Base-by-base conservation (phyloP, 2,113 vertebrate genomes). In the Gallinago media region DNA sequence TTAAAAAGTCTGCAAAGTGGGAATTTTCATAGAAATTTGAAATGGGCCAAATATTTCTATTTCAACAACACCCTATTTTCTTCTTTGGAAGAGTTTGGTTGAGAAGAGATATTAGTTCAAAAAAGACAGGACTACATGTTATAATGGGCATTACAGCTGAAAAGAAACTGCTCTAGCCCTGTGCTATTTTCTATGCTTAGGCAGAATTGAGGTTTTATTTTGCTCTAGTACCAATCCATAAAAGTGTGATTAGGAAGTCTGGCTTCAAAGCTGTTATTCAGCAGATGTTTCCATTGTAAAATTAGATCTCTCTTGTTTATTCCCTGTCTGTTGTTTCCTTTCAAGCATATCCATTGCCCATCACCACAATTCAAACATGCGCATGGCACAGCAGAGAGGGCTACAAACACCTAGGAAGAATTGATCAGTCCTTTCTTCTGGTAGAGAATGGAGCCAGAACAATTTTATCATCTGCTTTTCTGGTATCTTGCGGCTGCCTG, bases 221-320 rank as follows among this genome's bases (percentile, higher is more conserved):
- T 71, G 36, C 65, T 70, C 55, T 80, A 67, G 76, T 84, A 54
- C 73, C 50, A 76, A 56, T 44, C 72, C 78, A 52, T 66, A 25
- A 9, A 46, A 81, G 87, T 14, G 36, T 75, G 49, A 84, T 95
- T 75, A 62, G 92, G 55, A 34, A 26, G 34, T 27, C n/a, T 76
- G 79, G 68, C 50, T 36, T 36, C 68, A 54, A 36, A 46, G 89
- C 85, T 82, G 88, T 75, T 26, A 11, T 71, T 22, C 25, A 55
- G 80, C 84, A 96, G 94, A 40, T 96, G 91, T 83, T 59, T 72
- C 75, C 50, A 49, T 84, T 93, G 89, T 81, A 34, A 85, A 81
- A 88, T 25, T 38, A 3, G 40, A 11, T 81, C 29, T 31, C 38
- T 70, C 54, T 6, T 54, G 2, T 91, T 90, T 49, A 42, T 27